Percentiles rank a stretch among this genome's conserved stretches.
Evolutionary conservation across 2,888 invertebrate species (phyloP).

Genomic region (Pecten maximus): DNA sequence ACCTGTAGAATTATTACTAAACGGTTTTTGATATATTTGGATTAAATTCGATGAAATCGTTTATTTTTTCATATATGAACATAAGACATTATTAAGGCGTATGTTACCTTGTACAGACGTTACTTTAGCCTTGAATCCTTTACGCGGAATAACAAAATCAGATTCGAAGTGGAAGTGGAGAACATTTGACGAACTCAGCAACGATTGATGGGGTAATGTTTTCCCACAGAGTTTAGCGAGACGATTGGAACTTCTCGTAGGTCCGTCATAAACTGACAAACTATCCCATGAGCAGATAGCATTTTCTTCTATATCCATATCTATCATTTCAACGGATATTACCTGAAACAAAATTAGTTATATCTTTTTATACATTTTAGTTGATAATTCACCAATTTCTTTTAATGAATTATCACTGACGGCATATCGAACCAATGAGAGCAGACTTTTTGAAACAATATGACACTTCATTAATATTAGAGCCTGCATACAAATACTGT

Average conservation of each 20-base stretch:
- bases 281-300: background rate
- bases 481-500: too few species aligned
- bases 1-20: too few species aligned
- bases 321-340: background rate
- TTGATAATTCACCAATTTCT: too few species aligned
- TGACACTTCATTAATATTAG: too few species aligned
- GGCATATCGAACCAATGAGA: too few species aligned
- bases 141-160: background rate
- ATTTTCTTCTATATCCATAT: slow-evolving; percentile 40
- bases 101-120: background rate
- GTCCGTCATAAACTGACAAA: background rate
- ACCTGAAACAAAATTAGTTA: background rate
- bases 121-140: background rate
- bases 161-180: background rate
- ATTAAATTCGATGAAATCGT: too few species aligned
- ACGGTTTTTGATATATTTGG: too few species aligned
- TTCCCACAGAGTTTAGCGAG: background rate
- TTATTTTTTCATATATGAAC: too few species aligned
- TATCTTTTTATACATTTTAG: too few species aligned
- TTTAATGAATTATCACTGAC: too few species aligned
- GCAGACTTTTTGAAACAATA: too few species aligned
- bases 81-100: too few species aligned
- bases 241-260: background rate
- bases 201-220: background rate
- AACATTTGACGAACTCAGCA: background rate